phyloP scores from a whole-genome alignment of 2,888 invertebrate genomes.

The Lasioglossum figueresi region DNA sequence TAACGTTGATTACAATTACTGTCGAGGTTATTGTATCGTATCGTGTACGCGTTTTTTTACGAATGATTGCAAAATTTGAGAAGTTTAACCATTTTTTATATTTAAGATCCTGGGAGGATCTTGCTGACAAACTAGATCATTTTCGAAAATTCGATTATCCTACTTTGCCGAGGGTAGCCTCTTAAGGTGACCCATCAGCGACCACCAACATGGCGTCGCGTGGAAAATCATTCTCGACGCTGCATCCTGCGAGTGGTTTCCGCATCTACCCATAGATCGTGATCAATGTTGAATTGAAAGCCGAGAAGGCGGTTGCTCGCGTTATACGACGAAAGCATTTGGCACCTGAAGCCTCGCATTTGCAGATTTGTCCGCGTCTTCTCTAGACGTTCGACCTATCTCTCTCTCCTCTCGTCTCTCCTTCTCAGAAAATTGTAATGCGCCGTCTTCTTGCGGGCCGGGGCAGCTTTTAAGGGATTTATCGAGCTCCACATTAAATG shows the following conservation, averaged over 20 bases:
- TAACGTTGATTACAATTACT: neutral
- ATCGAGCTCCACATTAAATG: conserved; percentile 72
- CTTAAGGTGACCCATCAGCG: neutral
- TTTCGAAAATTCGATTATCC: neutral
- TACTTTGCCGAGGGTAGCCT: neutral
- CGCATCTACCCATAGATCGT: conserved; percentile 16
- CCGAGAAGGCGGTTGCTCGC: conserved; percentile 44
- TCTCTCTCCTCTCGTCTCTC: neutral
- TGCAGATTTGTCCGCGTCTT: conserved; percentile 53
- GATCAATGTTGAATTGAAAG: conserved; percentile 32
- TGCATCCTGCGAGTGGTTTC: neutral
- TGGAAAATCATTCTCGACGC: neutral
- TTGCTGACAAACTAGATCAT: neutral
- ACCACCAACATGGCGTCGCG: neutral
- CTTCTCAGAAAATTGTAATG: conserved; percentile 62
- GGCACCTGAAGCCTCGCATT: conserved; percentile 58
- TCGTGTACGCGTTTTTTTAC: too few relatives aligned
- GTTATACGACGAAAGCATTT: conserved; percentile 57
- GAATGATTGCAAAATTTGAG: neutral
- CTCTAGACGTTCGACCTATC: conserved; percentile 37
- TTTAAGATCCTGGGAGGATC: too few relatives aligned
- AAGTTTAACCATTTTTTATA: neutral
- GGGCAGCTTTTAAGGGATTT: conserved; percentile 73
- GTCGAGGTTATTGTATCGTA: neutral
- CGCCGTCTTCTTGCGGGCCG: conserved; percentile 61